Percentiles rank a stretch among this genome's conserved stretches.
phyloP scores from a whole-genome alignment of 2,888 invertebrate species.

The Aromia moschata region DNA sequence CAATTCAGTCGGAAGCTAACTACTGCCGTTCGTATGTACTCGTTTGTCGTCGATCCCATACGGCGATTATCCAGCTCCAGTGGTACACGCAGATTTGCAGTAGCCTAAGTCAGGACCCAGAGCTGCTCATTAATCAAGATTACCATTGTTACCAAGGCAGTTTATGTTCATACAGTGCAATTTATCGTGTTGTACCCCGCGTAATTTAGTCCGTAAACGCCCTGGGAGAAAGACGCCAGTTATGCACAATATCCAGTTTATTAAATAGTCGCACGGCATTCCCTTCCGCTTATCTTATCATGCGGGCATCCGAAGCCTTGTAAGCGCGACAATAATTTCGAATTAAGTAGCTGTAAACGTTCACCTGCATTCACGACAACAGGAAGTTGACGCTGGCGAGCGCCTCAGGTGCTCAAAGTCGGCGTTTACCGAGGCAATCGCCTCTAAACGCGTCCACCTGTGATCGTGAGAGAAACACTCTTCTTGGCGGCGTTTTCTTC shows the following conservation, averaged over 20 bases:
- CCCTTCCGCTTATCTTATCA: constrained; percentile 15
- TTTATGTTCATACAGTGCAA: too few species aligned
- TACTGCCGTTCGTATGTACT: too few species aligned
- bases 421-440: constrained; percentile 15
- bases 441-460: constrained; percentile 15
- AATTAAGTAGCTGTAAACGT: constrained; percentile 21
- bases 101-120: too few species aligned
- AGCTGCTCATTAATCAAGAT: too few species aligned
- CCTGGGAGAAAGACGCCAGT: too few species aligned
- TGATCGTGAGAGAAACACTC: constrained; percentile 11
- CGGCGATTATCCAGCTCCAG: too few species aligned
- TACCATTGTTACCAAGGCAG: too few species aligned
- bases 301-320: constrained; percentile 6
- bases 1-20: too few species aligned
- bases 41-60: too few species aligned
- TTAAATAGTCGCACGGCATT: not conserved
- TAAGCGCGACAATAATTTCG: constrained; percentile 14
- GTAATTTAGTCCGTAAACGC: too few species aligned
- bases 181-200: not conserved
- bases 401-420: constrained; percentile 23
- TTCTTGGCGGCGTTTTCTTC: not conserved
- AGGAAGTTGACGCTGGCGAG: constrained; percentile 23
- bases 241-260: too few species aligned
- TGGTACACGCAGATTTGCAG: too few species aligned
- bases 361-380: constrained; percentile 17